Evolutionary conservation across 2,888 invertebrate species (phyloP).

Genomic region (Chironomus tentans): DNA sequence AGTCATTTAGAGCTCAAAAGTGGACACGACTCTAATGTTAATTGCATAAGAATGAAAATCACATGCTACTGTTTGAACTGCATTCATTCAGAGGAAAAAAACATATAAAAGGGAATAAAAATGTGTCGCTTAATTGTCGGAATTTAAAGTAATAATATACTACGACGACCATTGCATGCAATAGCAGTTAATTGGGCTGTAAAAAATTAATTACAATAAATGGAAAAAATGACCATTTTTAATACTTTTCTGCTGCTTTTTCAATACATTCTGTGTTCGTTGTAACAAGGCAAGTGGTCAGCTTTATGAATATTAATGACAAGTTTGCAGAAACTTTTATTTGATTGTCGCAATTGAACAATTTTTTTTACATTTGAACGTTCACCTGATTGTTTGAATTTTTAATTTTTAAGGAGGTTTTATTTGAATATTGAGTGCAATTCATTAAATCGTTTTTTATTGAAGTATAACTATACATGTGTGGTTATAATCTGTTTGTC

Average conservation of each 20-base stretch:
- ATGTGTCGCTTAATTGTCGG: conserved; percentile 1
- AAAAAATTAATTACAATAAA: background rate
- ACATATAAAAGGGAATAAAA: background rate
- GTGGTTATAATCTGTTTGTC: no score
- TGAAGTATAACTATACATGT: no score
- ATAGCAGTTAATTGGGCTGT: background rate
- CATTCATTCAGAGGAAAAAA: background rate
- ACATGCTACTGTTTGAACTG: background rate
- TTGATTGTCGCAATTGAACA: no score
- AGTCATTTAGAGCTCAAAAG: background rate
- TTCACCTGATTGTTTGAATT: no score
- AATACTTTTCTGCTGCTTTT: background rate
- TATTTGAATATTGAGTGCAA: no score
- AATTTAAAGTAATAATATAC: background rate
- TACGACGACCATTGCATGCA: background rate
- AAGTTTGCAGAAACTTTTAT: no score
- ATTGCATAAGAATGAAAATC: background rate
- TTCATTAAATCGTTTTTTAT: no score
- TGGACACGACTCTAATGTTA: background rate
- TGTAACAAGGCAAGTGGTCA: no score
- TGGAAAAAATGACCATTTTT: background rate
- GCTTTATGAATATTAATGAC: no score
- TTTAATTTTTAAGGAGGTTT: no score
- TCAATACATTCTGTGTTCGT: no score
- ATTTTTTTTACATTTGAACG: no score